Conservation (phyloP, 1,140 invertebrate species). For the Cherax destructor region DNA sequence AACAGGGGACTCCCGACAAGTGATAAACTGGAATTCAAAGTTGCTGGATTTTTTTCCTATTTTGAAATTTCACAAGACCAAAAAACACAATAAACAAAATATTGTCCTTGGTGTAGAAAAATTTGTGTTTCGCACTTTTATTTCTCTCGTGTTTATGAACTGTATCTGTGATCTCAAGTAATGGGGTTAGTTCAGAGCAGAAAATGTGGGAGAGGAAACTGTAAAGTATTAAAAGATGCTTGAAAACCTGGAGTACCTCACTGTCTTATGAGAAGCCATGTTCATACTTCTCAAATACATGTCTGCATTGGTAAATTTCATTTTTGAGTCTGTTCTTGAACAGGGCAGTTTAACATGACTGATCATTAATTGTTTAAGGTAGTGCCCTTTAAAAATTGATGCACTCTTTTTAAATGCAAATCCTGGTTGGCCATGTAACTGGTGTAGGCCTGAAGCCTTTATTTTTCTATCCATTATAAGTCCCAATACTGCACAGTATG, state of each 20-base stretch:
- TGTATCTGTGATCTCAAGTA: conserved; percentile 33
- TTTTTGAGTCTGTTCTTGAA: not conserved
- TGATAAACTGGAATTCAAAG: not conserved
- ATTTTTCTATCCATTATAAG: not conserved
- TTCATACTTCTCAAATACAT: not conserved
- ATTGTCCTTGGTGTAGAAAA: not conserved
- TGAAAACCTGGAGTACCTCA: not conserved
- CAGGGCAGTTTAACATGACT: not conserved
- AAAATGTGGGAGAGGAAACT: conserved; percentile 5
- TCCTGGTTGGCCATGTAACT: not conserved
- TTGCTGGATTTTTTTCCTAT: not conserved
- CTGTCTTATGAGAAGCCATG: not conserved
- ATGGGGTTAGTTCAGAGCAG: conserved; percentile 15
- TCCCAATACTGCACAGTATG: not conserved
- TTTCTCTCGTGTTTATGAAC: conserved; percentile 9
- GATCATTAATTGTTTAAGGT: not conserved
- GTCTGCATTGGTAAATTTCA: not conserved
- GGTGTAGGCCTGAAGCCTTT: not conserved
- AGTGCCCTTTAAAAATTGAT: not conserved
- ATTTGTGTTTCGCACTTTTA: not conserved
- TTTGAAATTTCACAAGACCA: not conserved
- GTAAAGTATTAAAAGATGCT: not conserved
- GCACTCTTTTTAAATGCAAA: not conserved
- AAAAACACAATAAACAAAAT: not conserved
- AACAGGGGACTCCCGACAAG: not conserved